Base-by-base conservation (phyloP, 1,140 invertebrate species). In the Fopius arisanus region DNA sequence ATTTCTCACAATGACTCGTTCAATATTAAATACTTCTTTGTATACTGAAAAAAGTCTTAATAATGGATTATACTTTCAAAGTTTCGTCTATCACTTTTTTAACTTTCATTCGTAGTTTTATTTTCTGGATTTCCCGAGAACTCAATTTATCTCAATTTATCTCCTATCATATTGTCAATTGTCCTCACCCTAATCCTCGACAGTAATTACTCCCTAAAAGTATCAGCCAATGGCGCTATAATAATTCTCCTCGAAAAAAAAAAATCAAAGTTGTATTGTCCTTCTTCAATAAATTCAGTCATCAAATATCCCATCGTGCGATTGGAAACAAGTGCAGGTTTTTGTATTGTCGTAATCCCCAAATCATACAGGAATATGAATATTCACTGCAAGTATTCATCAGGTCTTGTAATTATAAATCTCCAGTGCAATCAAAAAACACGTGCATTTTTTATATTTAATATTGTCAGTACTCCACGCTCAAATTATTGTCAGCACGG, bases 181-280 rank as follows among this genome's bases (percentile, higher is more conserved):
- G 1, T 16, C n/a, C 3, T 19, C 9, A 12, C n/a, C n/a, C n/a
- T n/a, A n/a, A n/a, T n/a, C n/a, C n/a, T n/a, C n/a, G 12, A 48
- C 75, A 7, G 23, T 19, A 21, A 59, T 59, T 67, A 79, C 77
- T 82, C 82, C 81, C 83, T 82, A 86, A 87, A 85, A 86, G 83
- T 84, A 76, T 80, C 83, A 85, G 84, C 76, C 65, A 79, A 83
- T 80, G 48, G 78, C 75, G 74, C 79, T 76, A 75, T 67, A 75
- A 63, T 70, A 7, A 59, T 23, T 70, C 19, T 12, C 51, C 26
- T 65, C 40, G 33, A 41, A 31, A 67, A 72, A 72, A 40, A 66
- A 54, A 59, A 33, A n/a, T 51, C 0, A 66, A 68, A 65, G 65
- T 72, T 67, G 63, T 67, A 21, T 66, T 40, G 31, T 37, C 23